Percentiles rank a stretch among this genome's conserved stretches.
Evolutionary conservation across 2,888 invertebrate genomes (phyloP).

Genomic region (Drosophila anomelani): DNA sequence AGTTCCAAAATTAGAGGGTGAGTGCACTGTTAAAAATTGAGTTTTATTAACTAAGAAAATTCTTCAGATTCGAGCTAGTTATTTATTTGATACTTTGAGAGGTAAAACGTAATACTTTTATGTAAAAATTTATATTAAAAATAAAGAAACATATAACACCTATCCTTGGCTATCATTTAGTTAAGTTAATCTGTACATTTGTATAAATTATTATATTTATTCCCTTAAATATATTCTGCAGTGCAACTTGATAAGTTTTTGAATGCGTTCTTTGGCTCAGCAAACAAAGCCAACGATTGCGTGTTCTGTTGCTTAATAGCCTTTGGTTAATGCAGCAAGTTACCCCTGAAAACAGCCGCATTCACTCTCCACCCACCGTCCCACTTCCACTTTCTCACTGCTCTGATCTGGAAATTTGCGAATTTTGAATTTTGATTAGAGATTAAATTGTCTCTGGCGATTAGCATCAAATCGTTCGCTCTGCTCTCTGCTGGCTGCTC

Average conservation of each 20-base stretch:
- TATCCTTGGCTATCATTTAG: not conserved
- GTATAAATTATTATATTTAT: not conserved
- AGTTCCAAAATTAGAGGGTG: not conserved
- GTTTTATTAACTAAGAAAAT: not conserved
- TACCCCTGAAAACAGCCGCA: conserved; percentile 37
- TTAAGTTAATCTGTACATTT: not conserved
- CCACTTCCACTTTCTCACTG: not conserved
- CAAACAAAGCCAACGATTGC: conserved; percentile 25
- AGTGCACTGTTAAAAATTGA: not conserved
- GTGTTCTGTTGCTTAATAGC: conserved; percentile 8
- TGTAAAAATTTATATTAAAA: too few species aligned
- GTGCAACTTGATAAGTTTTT: conserved; percentile 3
- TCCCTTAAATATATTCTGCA: not conserved
- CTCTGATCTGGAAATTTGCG: conserved; percentile 66
- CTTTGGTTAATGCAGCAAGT: conserved; percentile 20
- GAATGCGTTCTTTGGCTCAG: conserved; percentile 1
- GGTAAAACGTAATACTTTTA: not conserved
- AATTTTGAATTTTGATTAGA: conserved; percentile 80
- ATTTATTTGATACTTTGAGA: not conserved
- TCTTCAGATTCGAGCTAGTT: too few species aligned
- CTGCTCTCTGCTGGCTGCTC: conserved; percentile 58
- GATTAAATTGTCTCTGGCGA: conserved; percentile 80
- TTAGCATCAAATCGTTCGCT: conserved; percentile 67
- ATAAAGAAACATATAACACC: not conserved
- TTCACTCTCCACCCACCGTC: conserved; percentile 48